These are phyloP conservation scores for Gallinago stenura DNA, from an alignment of 2,797 vertebrate species.

Conservation along the genomic window DNA sequence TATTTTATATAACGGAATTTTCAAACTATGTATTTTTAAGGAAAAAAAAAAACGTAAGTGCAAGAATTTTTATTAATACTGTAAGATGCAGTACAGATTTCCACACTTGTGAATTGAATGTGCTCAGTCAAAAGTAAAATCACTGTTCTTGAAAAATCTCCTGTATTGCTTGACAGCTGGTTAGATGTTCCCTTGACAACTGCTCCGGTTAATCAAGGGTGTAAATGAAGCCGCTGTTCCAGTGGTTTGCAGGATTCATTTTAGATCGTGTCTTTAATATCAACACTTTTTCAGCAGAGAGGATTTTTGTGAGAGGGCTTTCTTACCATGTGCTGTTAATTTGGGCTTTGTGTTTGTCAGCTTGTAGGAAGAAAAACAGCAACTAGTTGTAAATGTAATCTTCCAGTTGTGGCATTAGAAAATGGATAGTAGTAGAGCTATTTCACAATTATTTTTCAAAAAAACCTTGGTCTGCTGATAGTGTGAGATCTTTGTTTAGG, in stretches of 20 bases:
- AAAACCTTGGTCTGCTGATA: background rate
- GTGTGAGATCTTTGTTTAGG: background rate
- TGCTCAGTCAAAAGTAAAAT: slow-evolving; percentile 67
- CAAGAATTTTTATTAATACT: slow-evolving; percentile 20
- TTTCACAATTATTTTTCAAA: background rate
- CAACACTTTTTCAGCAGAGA: slow-evolving; percentile 28
- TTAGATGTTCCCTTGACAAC: slow-evolving; percentile 73
- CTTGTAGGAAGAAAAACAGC: background rate
- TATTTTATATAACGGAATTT: background rate
- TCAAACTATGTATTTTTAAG: background rate
- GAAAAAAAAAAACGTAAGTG: background rate
- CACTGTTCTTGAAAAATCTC: slow-evolving; percentile 53
- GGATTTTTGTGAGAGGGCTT: background rate
- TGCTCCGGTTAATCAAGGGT: slow-evolving; percentile 75
- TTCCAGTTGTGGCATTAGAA: background rate
- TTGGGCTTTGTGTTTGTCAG: background rate
- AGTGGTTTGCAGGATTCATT: slow-evolving; percentile 11
- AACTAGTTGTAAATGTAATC: background rate
- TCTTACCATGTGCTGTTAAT: slow-evolving; percentile 7
- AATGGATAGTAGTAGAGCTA: background rate
- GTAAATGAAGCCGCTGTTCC: slow-evolving; percentile 56
- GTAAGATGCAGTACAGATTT: background rate
- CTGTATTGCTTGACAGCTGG: slow-evolving; percentile 57
- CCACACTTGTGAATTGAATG: slow-evolving; percentile 30
- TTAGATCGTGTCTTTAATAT: slow-evolving; percentile 43